These are phyloP conservation scores for Tiaroga cobitis DNA, from an alignment of 2,797 vertebrate species.

Conservation along the genomic window DNA sequence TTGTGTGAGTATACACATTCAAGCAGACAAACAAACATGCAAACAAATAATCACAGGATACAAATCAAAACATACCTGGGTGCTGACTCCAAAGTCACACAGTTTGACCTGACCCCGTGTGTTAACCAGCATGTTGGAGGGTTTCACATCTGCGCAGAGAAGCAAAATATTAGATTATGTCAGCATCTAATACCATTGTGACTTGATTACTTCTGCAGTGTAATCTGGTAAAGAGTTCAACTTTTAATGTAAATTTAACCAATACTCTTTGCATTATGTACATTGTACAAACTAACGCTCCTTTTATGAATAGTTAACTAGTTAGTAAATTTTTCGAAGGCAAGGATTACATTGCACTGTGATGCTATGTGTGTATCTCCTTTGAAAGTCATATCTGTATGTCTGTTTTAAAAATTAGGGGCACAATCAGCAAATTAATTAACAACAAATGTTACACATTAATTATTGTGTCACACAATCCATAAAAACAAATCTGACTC, in stretches of 20 bases:
- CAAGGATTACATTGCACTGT: neutral
- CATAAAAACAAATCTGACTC: neutral
- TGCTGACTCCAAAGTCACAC: constrained; percentile 98
- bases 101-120: constrained; percentile 97
- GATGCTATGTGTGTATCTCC: neutral
- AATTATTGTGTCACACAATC: neutral
- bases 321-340: neutral
- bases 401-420: neutral
- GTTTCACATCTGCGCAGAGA: constrained; percentile 91
- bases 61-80: constrained; percentile 79
- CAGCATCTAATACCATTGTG: neutral
- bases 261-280: neutral
- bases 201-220: neutral
- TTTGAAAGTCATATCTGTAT: neutral
- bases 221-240: neutral
- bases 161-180: too few relatives aligned
- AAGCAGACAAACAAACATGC: constrained; percentile 54
- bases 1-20: neutral
- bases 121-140: constrained; percentile 98
- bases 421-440: neutral
- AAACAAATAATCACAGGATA: constrained; percentile 26
- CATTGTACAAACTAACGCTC: neutral
- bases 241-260: neutral
- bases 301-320: neutral
- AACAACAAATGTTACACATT: neutral